Evolutionary conservation across 2,888 invertebrate genomes (phyloP).

Genomic region (Tenthredo mesomela): DNA sequence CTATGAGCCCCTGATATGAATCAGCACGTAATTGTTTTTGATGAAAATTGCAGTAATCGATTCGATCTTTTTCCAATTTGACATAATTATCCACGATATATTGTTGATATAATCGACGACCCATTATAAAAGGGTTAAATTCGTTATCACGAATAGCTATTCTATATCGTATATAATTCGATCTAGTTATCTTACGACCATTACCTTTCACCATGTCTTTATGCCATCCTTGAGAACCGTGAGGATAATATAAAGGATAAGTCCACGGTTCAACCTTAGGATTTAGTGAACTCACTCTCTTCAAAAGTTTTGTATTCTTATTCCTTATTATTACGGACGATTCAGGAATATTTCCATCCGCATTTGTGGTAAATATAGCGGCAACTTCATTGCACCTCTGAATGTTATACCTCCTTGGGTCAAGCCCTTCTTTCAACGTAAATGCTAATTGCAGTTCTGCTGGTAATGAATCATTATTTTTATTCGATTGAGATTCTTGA

Average conservation of each 20-base stretch:
- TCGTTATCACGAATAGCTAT: neutral
- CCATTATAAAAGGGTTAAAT: neutral
- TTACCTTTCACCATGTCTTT: neutral
- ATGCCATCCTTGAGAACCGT: neutral
- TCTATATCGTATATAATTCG: neutral
- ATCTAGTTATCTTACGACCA: neutral
- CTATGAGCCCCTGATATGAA: constrained; percentile 57
- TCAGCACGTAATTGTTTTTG: constrained; percentile 61
- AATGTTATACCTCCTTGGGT: neutral
- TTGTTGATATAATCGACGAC: constrained; percentile 62
- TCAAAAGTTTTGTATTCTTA: neutral
- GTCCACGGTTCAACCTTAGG: neutral
- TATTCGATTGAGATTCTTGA: neutral
- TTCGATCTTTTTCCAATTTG: constrained; percentile 64
- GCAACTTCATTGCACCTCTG: neutral
- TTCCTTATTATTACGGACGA: neutral
- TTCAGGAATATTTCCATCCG: neutral
- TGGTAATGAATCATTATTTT: neutral
- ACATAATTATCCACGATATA: constrained; percentile 66
- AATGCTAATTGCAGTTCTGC: neutral
- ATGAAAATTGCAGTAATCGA: constrained; percentile 60
- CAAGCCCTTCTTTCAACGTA: neutral
- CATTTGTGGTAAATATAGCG: neutral
- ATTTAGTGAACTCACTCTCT: neutral
- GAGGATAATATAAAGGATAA: neutral